Base-by-base conservation (phyloP, 2,797 vertebrate species). In the Babyrousa celebensis region DNA sequence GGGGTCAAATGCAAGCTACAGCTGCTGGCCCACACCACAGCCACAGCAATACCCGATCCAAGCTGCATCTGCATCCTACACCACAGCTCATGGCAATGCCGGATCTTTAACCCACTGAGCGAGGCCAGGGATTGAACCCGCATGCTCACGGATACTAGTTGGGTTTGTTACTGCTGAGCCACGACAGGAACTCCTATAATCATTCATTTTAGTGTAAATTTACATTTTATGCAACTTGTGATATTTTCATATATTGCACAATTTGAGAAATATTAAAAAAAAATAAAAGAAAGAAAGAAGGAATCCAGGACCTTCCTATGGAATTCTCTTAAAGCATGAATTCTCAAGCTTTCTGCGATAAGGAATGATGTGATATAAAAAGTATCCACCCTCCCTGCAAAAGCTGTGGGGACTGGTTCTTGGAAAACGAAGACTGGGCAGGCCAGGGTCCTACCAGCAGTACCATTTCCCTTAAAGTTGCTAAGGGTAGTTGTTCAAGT, bases 271-370 rank as follows among this genome's bases (percentile, higher is more conserved):
- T 4, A 40, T 6, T 14, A 14, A 65, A 18, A 32, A 92, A 25
- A 18, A 54, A n/a, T 54, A 74, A 16, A 16, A 77, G 27, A 25
- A 25, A 74, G 43, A 23, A 60, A 48, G 27, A 43, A 89, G 36
- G n/a, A 52, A 65, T 32, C 21, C 16, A 62, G 11, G 60, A 48
- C 43, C 18, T 85, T 85, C 70, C 32, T 56, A 67, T 67, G 32
- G 25, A 85, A 75, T 48, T 77, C 48, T 25, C 36, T 92, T 77
- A 92, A 77, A 85, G 48, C 40, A 84, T 23, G 29, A 84, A 43
- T 65, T 92, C 80, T 85, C 70, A 75, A 75, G 15, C n/a, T 67
- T 85, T 75, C 70, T 84, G 79, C 74, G 17, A 56, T n/a, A 25
- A 75, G 25, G 18, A 54, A 65, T 40, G 4, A 85, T 43, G 56